phyloP scores from a whole-genome alignment of 2,113 vertebrate genomes.

The Tetrax tetrax region DNA sequence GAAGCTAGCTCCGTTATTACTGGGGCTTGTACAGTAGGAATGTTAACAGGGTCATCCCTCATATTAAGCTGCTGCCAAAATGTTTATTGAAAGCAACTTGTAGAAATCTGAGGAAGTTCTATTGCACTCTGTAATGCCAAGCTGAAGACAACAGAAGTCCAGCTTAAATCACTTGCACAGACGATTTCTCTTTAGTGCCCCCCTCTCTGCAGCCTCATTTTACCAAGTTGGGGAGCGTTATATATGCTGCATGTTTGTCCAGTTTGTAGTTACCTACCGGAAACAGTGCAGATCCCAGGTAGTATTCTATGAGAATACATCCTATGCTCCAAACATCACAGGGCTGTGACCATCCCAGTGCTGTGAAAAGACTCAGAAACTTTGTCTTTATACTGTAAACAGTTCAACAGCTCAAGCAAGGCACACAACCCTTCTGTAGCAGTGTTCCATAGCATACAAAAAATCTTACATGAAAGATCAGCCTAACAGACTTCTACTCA shows the following conservation, averaged over 20 bases:
- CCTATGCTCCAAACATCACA: slow-evolving; percentile 90
- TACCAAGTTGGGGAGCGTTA: neutral
- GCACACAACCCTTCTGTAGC: accelerated
- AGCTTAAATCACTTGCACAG: no score
- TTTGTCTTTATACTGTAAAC: neutral
- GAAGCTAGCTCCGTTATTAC: neutral
- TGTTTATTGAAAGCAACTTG: neutral
- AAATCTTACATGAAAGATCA: accelerated
- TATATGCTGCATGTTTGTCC: accelerated
- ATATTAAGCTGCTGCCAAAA: neutral
- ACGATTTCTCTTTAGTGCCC: neutral
- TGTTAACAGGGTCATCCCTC: neutral
- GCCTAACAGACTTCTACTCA: slow-evolving; percentile 8
- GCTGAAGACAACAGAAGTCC: neutral
- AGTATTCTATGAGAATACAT: slow-evolving; percentile 89
- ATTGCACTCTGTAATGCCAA: neutral
- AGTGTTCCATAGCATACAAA: accelerated
- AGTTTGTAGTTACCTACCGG: slow-evolving; percentile 69
- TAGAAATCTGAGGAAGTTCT: neutral
- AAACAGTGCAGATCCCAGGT: slow-evolving; percentile 86
- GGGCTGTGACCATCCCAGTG: slow-evolving; percentile 86
- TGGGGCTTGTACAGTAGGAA: neutral
- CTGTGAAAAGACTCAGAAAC: slow-evolving; percentile 56
- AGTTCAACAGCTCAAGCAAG: neutral
- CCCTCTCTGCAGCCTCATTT: neutral